A percentile compares a stretch with the other conserved stretches of the same genome.
These are phyloP conservation scores for Plectrocnemia conspersa DNA, from an alignment of 1,140 invertebrate species.

Conservation along the genomic window DNA sequence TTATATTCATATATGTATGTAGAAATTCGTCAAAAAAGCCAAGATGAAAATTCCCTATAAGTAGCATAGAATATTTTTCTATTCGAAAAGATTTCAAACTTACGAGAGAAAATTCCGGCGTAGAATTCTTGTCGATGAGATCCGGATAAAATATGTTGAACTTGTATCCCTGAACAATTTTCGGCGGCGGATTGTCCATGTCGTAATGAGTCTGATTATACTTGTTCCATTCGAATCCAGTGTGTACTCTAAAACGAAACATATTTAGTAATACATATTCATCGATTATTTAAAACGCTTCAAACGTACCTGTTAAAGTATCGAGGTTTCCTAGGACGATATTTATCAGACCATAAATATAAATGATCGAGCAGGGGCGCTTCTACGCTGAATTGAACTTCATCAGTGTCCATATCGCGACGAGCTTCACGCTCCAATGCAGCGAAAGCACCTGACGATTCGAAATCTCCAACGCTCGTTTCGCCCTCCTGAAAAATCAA, in stretches of 20 bases:
- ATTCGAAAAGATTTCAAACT: constrained; percentile 42
- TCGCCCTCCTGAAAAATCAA: constrained; percentile 8
- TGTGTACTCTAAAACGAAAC: constrained; percentile 65
- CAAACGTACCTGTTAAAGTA: constrained; percentile 88
- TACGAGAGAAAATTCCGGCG: constrained; percentile 90
- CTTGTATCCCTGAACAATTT: constrained; percentile 99
- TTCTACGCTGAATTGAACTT: constrained; percentile 91
- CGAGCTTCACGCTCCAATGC: constrained; percentile 72
- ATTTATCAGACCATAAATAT: constrained; percentile 97
- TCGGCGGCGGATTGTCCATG: constrained; percentile 99
- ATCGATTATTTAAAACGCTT: not conserved
- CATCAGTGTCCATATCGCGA: constrained; percentile 85
- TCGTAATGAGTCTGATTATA: constrained; percentile 99
- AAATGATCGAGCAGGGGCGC: constrained; percentile 78
- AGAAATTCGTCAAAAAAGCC: too few species aligned
- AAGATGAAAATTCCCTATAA: too few species aligned
- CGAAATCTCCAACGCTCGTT: constrained; percentile 15
- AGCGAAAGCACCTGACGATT: constrained; percentile 54
- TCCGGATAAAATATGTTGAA: constrained; percentile 99
- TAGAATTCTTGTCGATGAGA: constrained; percentile 91
- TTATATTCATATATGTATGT: too few species aligned
- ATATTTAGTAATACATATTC: not conserved
- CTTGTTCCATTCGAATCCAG: constrained; percentile 99
- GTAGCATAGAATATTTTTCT: too few species aligned
- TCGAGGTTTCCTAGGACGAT: constrained; percentile 91